These are phyloP conservation scores for Myopa tessellatipennis DNA, from an alignment of 2,888 invertebrate species.

Conservation along the genomic window DNA sequence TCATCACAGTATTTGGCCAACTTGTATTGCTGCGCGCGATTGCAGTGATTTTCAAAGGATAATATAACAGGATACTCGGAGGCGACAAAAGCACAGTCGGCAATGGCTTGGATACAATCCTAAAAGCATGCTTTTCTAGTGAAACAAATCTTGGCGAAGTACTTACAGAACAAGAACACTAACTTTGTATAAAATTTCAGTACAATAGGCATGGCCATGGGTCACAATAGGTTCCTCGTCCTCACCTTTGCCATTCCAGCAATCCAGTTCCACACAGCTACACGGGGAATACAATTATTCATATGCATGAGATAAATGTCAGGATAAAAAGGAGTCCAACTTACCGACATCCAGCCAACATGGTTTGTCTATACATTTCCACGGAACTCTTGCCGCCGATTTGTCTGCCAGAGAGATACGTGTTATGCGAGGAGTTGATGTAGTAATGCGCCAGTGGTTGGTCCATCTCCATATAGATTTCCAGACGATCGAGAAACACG, in stretches of 20 bases:
- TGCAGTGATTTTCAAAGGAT: conserved; percentile 99
- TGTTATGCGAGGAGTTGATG: conserved; percentile 98
- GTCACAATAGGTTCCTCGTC: conserved; percentile 99
- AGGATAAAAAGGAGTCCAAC: conserved; percentile 40
- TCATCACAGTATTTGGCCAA: conserved; percentile 99
- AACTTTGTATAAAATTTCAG: conserved; percentile 95
- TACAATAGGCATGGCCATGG: conserved; percentile 99
- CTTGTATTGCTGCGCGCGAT: conserved; percentile 96
- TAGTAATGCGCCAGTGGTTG: conserved; percentile 98
- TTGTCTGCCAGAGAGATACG: conserved; percentile 93
- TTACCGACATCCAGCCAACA: conserved; percentile 95
- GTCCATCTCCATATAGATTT: conserved; percentile 99
- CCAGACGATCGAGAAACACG: conserved; percentile 97
- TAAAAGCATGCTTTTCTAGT: conserved; percentile 41
- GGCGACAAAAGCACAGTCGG: conserved; percentile 98
- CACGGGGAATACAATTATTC: not conserved
- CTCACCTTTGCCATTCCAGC: conserved; percentile 98
- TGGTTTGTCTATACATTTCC: conserved; percentile 98
- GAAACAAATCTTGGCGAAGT: not conserved
- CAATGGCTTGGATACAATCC: conserved; percentile 94
- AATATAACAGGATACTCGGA: conserved; percentile 97
- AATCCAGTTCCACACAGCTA: conserved; percentile 97
- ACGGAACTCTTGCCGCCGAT: conserved; percentile 98
- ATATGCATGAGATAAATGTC: too few species aligned
- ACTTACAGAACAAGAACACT: conserved; percentile 10